These are phyloP conservation scores for Geopemphigus sp. DNA, from an alignment of 1,140 invertebrate genomes.

Conservation along the genomic window DNA sequence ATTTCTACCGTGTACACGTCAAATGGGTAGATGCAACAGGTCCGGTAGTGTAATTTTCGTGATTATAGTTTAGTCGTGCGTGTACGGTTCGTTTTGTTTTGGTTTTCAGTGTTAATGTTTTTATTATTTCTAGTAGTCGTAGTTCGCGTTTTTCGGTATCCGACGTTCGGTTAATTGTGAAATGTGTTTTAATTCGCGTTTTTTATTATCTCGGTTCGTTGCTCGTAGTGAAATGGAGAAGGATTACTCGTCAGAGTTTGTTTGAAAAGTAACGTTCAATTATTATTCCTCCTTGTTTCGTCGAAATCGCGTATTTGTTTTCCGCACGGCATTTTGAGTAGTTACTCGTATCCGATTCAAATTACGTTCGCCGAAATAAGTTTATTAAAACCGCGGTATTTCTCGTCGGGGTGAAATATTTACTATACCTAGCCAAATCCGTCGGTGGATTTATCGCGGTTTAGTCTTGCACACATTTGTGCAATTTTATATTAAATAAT, in stretches of 20 bases:
- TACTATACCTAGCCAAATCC: no score
- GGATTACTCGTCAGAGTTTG: background rate
- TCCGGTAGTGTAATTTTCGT: background rate
- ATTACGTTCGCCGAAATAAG: background rate
- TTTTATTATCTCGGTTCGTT: background rate
- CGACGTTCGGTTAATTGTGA: background rate
- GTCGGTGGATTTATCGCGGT: no score
- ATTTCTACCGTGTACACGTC: constrained; percentile 47
- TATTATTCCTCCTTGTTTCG: background rate
- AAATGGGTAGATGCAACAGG: constrained; percentile 43
- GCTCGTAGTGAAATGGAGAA: constrained; percentile 40
- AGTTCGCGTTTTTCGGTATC: background rate
- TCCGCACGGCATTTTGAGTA: background rate
- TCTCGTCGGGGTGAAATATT: no score
- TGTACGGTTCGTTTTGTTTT: constrained; percentile 20
- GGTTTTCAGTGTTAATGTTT: background rate
- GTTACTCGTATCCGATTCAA: background rate
- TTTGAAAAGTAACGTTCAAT: constrained; percentile 36
- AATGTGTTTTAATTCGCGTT: constrained; percentile 28
- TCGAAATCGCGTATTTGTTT: background rate
- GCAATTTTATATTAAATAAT: no score
- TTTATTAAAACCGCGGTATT: no score
- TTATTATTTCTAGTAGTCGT: background rate
- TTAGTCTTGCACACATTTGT: no score
- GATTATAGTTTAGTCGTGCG: background rate